These are phyloP conservation scores for Sarcoramphus papa DNA, from an alignment of 2,797 vertebrate species.

Conservation along the genomic window DNA sequence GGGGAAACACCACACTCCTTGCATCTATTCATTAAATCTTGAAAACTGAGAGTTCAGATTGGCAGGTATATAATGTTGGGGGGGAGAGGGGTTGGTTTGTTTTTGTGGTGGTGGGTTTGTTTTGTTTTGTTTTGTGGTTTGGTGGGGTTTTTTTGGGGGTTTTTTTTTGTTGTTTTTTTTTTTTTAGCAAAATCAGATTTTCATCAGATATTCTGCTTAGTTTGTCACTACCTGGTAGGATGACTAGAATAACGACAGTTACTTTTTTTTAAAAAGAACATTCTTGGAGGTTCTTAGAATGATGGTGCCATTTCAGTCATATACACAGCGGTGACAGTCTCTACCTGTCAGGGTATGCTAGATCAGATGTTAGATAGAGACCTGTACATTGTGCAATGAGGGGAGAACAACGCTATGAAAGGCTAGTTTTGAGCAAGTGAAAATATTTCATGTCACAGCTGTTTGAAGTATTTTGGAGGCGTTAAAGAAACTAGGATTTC, in stretches of 20 bases:
- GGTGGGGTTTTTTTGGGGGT: too few species aligned
- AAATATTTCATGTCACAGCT: background rate
- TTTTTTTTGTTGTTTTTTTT: too few species aligned
- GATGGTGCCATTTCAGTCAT: background rate
- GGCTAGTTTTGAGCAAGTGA: background rate
- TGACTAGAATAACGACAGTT: background rate
- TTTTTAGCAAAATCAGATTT: background rate
- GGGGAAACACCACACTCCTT: background rate
- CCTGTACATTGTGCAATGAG: background rate
- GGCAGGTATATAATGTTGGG: background rate
- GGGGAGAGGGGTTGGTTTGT: background rate
- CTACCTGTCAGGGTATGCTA: background rate
- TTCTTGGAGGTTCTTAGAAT: background rate
- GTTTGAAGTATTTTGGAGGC: background rate
- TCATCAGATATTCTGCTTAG: background rate
- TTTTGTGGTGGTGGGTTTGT: background rate
- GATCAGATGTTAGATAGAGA: background rate
- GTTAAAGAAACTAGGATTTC: background rate
- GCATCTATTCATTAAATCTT: background rate
- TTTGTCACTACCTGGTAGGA: background rate
- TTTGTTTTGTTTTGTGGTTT: background rate
- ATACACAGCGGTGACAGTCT: rapidly evolving
- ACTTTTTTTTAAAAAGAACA: background rate
- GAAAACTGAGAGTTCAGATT: rapidly evolving
- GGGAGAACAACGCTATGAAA: background rate